Evolutionary conservation across 2,888 invertebrate species (phyloP).

Genomic region (Spilarctia lutea): DNA sequence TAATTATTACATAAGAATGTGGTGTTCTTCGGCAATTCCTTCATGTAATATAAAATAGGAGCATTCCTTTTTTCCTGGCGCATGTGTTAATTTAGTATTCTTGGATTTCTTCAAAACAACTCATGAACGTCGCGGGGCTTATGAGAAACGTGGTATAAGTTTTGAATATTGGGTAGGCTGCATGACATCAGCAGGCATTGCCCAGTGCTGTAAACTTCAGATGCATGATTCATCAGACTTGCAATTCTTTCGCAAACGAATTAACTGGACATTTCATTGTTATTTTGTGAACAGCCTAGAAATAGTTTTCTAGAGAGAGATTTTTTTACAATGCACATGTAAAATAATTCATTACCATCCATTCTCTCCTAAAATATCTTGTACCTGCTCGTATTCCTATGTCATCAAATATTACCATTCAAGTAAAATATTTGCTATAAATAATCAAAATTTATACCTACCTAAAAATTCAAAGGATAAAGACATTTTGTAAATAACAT

Average conservation of each 20-base stretch:
- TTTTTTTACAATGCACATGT: constrained; percentile 25
- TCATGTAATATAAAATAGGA: constrained; percentile 36
- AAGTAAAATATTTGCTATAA: not conserved
- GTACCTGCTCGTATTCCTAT: not conserved
- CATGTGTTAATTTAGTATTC: constrained; percentile 63
- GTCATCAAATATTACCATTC: not conserved
- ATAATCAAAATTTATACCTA: not conserved
- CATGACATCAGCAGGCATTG: constrained; percentile 82
- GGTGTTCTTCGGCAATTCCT: constrained; percentile 44
- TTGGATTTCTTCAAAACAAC: constrained; percentile 56
- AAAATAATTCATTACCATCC: not conserved
- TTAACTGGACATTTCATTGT: constrained; percentile 44
- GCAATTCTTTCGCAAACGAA: constrained; percentile 44
- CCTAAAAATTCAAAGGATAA: not conserved
- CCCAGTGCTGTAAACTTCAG: constrained; percentile 72
- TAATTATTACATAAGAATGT: constrained; percentile 81
- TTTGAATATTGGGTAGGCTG: constrained; percentile 59
- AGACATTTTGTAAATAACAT: not conserved
- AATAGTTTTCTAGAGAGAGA: constrained; percentile 49
- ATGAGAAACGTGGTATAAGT: constrained; percentile 49
- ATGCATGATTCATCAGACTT: constrained; percentile 73
- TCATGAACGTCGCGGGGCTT: constrained; percentile 40
- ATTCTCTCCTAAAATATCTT: not conserved
- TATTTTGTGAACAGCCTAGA: constrained; percentile 26
- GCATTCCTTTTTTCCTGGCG: constrained; percentile 50